Base-by-base conservation (phyloP, 2,113 vertebrate species). In the Tringa solitaria region DNA sequence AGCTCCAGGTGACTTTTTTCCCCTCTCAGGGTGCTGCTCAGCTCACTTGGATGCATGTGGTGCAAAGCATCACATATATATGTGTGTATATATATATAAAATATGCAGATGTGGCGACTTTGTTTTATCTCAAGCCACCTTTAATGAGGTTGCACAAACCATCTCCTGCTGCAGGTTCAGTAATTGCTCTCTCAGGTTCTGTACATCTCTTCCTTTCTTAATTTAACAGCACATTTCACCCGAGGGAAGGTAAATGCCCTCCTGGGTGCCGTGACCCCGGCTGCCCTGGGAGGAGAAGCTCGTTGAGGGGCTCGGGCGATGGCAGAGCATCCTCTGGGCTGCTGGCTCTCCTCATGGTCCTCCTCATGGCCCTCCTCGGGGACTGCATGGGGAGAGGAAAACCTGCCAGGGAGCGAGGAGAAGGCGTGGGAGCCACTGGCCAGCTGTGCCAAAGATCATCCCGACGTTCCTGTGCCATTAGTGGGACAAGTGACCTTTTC, bases 151-250 rank as follows among this genome's bases (percentile, higher is more conserved):
- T 84, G 87, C 91, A 87, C 87, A 91, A 93, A 92, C 41, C 80
- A 46, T 61, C 46, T 48, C 96, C 37, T 56, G 84, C 95, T 79
- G 87, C 5, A 63, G 61, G 75, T 78, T 94, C 95, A 59, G 84
- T 84, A 92, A 90, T 93, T 82, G 93, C 94, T 79, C 88, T 94
- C 92, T 88, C 88, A 76, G 92, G 93, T 93, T 94, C 96, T 13
- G 12, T 3, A 33, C 56, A 14, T 85, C 76, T 65, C 78, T 72
- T 59, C 89, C 91, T 69, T 86, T 37, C 75, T 93, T 90, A 41
- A 94, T 93, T 96, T 80, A 84, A 65, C 67, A 89, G 90, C 39
- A 93, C 73, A 16, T 81, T 90, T 96, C 87, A 28, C n/a, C 37
- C 15, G 5, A 11, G 59, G 56, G 90, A 94, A 59, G 79, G 94